Base-by-base conservation (phyloP, 2,113 vertebrate species). In the Craseonycteris thonglongyai region DNA sequence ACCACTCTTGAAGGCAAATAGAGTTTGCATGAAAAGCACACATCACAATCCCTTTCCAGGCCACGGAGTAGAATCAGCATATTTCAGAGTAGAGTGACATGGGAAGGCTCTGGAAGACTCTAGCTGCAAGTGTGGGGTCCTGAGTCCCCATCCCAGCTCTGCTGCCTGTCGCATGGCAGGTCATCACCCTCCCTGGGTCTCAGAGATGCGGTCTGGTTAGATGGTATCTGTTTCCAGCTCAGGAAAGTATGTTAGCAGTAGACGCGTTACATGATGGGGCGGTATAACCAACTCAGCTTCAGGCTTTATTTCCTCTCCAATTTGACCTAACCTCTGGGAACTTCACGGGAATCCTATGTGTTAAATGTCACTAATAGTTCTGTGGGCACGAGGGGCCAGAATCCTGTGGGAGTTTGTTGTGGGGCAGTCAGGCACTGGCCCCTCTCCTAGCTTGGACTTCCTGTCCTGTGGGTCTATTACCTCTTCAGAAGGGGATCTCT, bases 121-220 rank as follows among this genome's bases (percentile, higher is more conserved):
- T 4, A 22, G 22, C 30, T 61, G 26, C 35, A 45, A 33, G 28
- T 45, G 26, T 13, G 75, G 10, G 42, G 22, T 9, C 33, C 45
- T 33, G 33, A 22, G 59, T 38, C 18, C 11, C 74, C 86, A 24
- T 94, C 66, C 56, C 87, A 54, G 71, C 89, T 93, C 45, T 69
- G 66, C 26, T 18, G 26, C 40, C 6, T n/a, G 9, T n/a, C 4
- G 38, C 24, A 12, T 2, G 26, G 33, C 30, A 75, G 40, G 28
- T 21, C 19, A 1, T 47, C 56, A 15, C 33, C 47, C 1, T 58
- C 33, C 6, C 33, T 14, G 68, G 76, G 51, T 11, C 51, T 79
- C 22, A 18, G 24, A 58, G 51, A 12, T 26, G 35, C 21, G 30
- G 21, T 19, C 40, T 42, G 51, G 71, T 40, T 24, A n/a, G n/a